Evolutionary conservation across 2,888 invertebrate genomes (phyloP), one percentile per base, ranked within the genome.

Genomic region (Kryphioiulus occultus): DNA sequence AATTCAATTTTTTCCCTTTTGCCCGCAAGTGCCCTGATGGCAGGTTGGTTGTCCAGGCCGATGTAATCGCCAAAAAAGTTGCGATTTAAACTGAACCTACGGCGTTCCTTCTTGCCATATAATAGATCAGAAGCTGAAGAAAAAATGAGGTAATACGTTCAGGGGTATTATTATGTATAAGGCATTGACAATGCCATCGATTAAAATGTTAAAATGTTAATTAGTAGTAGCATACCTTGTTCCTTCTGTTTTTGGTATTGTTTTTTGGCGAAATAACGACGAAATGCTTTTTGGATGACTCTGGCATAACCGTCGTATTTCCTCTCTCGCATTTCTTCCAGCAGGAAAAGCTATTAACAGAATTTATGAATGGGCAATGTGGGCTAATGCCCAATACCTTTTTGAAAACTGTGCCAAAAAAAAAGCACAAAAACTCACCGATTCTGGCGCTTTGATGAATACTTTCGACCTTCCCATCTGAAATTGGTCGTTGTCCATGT

Each of bases 1-100:
- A 94, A 95, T 89, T 94, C 93, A n/a, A 95, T 93, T 89, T 94
- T 93, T 90, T 95, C 95, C 84, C 94, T 91, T 90, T 94, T 93
- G 35, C 94, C 94, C 78, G 94, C 93, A 42, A 95, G 91, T 85
- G 93, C 92, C 89, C 92, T 92, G 39, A 94, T 91, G 19, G 93
- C 93, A 10, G 94, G 94, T 89, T 93, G 93, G 89, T 93, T 92
- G 88, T 95, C 95, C 90, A 95, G 90, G 0, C 95, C 95, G 89
- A 95, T 94, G 91, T 95, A 95, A 91, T 95, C 95, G 9, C 95
- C 95, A 78, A 94, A 93, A 91, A 95, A 95, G 91, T 94, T 94
- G 88, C 95, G 92, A 91, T 95, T 95, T 32, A 95, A 90, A 89
- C 95, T 95, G 90, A 92, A 93, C 10, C 93, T 91, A 89, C 94